phyloP scores from a whole-genome alignment of 2,797 vertebrate species.

The Neostethus bicornis region DNA sequence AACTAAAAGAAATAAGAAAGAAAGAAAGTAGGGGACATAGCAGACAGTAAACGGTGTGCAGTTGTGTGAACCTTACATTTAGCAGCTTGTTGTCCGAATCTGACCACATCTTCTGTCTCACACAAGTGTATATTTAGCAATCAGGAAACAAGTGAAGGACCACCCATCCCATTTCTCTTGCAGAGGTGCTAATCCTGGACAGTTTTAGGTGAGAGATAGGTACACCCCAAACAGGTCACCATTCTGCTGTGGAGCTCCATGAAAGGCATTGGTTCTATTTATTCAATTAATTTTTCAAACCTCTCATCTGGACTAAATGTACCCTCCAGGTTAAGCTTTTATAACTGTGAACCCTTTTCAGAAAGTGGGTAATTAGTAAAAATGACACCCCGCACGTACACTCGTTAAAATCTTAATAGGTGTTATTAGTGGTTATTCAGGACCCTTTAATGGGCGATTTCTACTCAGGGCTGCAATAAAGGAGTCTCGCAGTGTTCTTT shows the following conservation, averaged over 20 bases:
- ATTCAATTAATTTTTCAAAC: neutral
- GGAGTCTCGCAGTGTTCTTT: conserved; percentile 12
- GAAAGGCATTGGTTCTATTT: neutral
- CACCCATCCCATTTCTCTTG: too few relatives aligned
- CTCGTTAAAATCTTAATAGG: conserved; percentile 49
- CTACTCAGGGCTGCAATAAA: conserved; percentile 31
- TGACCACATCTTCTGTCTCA: conserved; percentile 56
- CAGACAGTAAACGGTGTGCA: conserved; percentile 70
- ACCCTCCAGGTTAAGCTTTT: conserved; percentile 10
- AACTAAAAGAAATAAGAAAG: neutral
- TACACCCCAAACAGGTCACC: too few relatives aligned
- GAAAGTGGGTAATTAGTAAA: conserved; percentile 42
- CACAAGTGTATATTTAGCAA: conserved; percentile 52
- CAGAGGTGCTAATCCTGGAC: too few relatives aligned
- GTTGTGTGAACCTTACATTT: conserved; percentile 54
- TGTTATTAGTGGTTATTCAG: conserved; percentile 49
- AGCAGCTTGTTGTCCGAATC: conserved; percentile 50
- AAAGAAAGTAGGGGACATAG: conserved; percentile 63
- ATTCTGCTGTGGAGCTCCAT: too few relatives aligned
- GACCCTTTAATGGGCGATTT: conserved; percentile 38
- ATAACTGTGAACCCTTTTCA: conserved; percentile 33
- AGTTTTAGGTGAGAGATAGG: too few relatives aligned
- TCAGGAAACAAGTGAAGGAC: conserved; percentile 40
- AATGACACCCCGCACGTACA: conserved; percentile 33
- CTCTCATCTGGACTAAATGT: neutral